These are phyloP conservation scores for Zaprionus davidi DNA, from an alignment of 1,140 invertebrate species.

Conservation along the genomic window DNA sequence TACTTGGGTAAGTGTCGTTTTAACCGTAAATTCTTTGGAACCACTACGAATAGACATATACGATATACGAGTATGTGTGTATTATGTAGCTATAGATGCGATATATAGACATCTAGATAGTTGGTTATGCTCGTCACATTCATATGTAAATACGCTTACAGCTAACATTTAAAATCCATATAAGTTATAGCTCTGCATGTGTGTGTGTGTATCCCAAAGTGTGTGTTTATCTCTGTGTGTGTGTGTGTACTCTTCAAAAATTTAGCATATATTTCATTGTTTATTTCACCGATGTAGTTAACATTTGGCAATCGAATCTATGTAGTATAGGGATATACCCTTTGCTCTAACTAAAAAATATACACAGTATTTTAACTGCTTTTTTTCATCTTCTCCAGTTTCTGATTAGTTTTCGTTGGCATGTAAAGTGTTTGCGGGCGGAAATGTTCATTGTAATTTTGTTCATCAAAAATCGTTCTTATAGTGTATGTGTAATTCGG, in stretches of 20 bases:
- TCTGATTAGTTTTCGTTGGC: slow-evolving; percentile 6
- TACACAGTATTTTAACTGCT: slow-evolving; percentile 2
- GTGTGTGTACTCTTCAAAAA: slow-evolving; percentile 2
- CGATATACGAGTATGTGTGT: slow-evolving; percentile 14
- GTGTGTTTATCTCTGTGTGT: neutral
- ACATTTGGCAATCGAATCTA: slow-evolving; percentile 12
- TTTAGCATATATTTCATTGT: slow-evolving; percentile 13
- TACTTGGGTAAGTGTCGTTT: slow-evolving; percentile 43
- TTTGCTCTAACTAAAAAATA: slow-evolving; percentile 11
- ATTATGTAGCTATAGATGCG: neutral
- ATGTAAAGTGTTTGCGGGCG: neutral
- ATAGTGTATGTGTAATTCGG: neutral
- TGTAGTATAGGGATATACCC: neutral
- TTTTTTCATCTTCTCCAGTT: neutral
- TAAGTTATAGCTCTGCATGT: neutral
- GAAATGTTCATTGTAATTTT: neutral
- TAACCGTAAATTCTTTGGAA: slow-evolving; percentile 44
- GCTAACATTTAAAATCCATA: slow-evolving; percentile 18
- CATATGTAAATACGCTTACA: slow-evolving; percentile 13
- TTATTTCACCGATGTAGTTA: slow-evolving; percentile 16
- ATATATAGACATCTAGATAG: slow-evolving; percentile 8
- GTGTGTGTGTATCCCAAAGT: neutral
- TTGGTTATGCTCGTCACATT: slow-evolving; percentile 25
- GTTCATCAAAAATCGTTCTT: neutral
- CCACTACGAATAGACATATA: slow-evolving; percentile 35